A percentile compares a stretch with the other conserved stretches of the same genome.
phyloP scores from a whole-genome alignment of 2,113 vertebrate species.

The Otus sunia region DNA sequence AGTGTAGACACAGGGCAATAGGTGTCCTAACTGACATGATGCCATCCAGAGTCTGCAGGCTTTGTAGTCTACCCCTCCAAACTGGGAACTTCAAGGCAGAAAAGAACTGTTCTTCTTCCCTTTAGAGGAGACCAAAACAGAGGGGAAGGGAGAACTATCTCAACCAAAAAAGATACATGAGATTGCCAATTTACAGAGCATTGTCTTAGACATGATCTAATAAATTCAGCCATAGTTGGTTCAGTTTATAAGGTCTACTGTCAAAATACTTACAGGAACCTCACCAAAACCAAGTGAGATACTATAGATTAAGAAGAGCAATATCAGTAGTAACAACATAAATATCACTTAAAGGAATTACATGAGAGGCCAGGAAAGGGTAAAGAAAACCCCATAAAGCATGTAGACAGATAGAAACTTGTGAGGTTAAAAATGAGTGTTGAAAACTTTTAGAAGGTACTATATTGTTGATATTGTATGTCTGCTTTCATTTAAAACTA shows the following conservation, averaged over 20 bases:
- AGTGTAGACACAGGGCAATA: accelerated
- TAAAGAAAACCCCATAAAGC: not conserved
- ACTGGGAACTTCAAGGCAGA: not conserved
- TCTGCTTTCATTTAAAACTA: not conserved
- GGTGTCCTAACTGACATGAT: accelerated
- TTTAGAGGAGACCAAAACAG: not conserved
- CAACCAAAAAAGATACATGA: not conserved
- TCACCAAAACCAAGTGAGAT: not conserved
- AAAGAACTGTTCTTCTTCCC: not conserved
- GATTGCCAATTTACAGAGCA: accelerated
- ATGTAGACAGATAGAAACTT: not conserved
- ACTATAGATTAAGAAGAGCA: not conserved
- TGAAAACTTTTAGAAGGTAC: not conserved
- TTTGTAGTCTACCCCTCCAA: not conserved
- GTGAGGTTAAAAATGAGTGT: not conserved
- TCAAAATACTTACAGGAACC: not conserved
- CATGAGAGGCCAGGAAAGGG: not conserved
- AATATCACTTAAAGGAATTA: not conserved
- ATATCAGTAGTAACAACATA: not conserved
- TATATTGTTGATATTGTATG: not conserved
- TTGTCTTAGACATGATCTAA: not conserved
- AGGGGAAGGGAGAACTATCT: not conserved
- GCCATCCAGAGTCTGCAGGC: not conserved
- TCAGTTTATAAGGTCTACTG: not conserved
- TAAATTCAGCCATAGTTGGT: not conserved